A percentile compares a stretch with the other conserved stretches of the same genome.
Evolutionary conservation across 2,888 invertebrate genomes (phyloP).

Genomic region (Diplazon laetatorius): DNA sequence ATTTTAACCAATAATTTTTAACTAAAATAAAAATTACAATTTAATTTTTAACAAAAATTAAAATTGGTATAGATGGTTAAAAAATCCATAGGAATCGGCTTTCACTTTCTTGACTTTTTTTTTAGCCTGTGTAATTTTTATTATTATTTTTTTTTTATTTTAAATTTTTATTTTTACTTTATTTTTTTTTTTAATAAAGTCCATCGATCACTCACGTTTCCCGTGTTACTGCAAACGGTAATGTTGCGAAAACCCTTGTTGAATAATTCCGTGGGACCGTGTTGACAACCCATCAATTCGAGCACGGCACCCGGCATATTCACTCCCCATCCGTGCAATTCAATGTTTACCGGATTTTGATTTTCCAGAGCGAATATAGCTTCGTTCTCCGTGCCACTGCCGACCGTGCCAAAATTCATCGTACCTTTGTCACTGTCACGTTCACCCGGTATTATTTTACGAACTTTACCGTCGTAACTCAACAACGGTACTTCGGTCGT

Average conservation of each 20-base stretch:
- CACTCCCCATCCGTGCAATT: conserved; percentile 85
- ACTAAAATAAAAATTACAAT: too few species aligned
- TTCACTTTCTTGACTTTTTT: too few species aligned
- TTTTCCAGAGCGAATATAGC: conserved; percentile 89
- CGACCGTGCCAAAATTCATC: conserved; percentile 87
- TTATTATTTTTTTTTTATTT: too few species aligned
- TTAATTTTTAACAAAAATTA: too few species aligned
- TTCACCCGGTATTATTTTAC: conserved; percentile 79
- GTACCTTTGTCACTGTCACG: conserved; percentile 78
- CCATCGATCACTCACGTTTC: conserved; percentile 76
- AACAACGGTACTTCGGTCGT: conserved; percentile 87
- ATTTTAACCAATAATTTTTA: too few species aligned
- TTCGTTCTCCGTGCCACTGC: conserved; percentile 86
- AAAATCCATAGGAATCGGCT: too few species aligned
- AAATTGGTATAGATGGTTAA: too few species aligned
- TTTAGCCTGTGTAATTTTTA: too few species aligned
- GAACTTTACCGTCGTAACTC: conserved; percentile 89
- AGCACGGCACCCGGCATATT: conserved; percentile 85
- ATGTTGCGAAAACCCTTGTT: conserved; percentile 79
- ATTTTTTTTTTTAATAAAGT: too few species aligned
- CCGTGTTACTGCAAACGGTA: conserved; percentile 78
- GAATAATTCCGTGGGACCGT: conserved; percentile 81
- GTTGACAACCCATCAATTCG: conserved; percentile 86
- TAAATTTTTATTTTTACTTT: too few species aligned
- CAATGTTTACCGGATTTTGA: conserved; percentile 89